Evolutionary conservation across 2,113 vertebrate genomes (phyloP), one percentile per base, ranked within the genome.

Genomic region (Oreochromis aureus): DNA sequence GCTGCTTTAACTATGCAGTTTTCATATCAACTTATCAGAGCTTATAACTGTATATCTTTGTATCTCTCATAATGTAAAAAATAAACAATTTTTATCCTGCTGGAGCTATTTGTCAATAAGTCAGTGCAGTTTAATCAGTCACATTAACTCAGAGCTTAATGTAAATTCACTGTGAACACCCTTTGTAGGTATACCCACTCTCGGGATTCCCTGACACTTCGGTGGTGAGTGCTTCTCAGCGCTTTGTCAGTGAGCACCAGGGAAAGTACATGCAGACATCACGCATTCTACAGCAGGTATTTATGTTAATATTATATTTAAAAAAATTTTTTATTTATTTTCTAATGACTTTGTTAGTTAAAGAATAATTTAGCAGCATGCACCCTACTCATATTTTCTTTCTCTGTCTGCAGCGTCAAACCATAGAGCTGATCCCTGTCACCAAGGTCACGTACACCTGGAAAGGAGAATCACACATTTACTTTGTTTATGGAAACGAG

Each of bases 281-380:
- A 48, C 96, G 95, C 19, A 94, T 98, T 85, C 90, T 97, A 10
- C 96, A 97, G 76, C 97, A 98, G 96, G 97, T 97, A 79, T 88
- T 84, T 48, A 9, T 4, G 12, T 48, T 54, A 36, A 46, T n/a
- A 30, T 39, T 24, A 44, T 71, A 41, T 85, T 39, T 39, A 66
- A 44, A 34, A 34, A 39, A 30, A 71, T 30, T 12, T 18, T 5
- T 7, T 2, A 39, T 66, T 19, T 66, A 66, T 66, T 66, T 22
- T 39, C 32, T 69, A 36, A 39, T 69, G 34, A 69, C 36, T 58
- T 69, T 7, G 41, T 34, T 66, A 12, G 27, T 54, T 4, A 56
- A 34, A 32, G 18, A 6, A 10, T 48, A 6, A 22, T 56, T 59
- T 51, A 36, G 5, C 61, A 54, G 30, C 58, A 24, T 80, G 10